phyloP scores from a whole-genome alignment of 1,140 invertebrate species.

The Sarcophaga peregrina region DNA sequence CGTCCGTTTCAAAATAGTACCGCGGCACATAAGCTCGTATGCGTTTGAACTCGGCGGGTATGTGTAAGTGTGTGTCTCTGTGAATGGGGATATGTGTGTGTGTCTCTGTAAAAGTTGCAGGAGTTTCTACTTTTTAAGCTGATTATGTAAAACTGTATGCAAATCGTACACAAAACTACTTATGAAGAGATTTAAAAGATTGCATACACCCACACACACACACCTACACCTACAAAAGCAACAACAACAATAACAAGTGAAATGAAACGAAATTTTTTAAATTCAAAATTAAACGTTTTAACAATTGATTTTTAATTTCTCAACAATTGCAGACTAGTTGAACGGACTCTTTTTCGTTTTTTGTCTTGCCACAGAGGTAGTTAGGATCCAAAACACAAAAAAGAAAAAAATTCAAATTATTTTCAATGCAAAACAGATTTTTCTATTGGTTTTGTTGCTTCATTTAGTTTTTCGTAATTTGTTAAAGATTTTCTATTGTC shows the following conservation, averaged over 20 bases:
- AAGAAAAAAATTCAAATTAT: too few species aligned
- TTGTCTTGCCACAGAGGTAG: too few species aligned
- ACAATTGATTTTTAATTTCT: slow-evolving; percentile 19
- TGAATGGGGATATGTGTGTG: neutral
- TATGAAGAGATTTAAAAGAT: slow-evolving; percentile 4
- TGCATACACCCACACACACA: too few species aligned
- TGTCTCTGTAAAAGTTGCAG: neutral
- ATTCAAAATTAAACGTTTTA: slow-evolving; percentile 15
- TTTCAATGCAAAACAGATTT: too few species aligned
- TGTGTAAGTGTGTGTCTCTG: neutral
- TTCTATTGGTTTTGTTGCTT: too few species aligned
- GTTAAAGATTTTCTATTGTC: too few species aligned
- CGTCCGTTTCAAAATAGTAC: neutral
- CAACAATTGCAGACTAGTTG: neutral
- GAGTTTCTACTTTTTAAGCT: neutral
- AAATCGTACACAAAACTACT: neutral
- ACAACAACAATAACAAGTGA: too few species aligned
- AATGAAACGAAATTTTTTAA: neutral
- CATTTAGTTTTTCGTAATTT: too few species aligned
- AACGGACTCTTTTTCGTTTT: too few species aligned
- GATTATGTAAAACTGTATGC: slow-evolving; percentile 24
- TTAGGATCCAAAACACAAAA: too few species aligned
- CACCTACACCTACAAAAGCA: too few species aligned
- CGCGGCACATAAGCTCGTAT: neutral
- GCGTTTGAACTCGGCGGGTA: neutral